These are phyloP conservation scores for Dryadula phaetusa DNA, from an alignment of 2,888 invertebrate species.

Conservation along the genomic window DNA sequence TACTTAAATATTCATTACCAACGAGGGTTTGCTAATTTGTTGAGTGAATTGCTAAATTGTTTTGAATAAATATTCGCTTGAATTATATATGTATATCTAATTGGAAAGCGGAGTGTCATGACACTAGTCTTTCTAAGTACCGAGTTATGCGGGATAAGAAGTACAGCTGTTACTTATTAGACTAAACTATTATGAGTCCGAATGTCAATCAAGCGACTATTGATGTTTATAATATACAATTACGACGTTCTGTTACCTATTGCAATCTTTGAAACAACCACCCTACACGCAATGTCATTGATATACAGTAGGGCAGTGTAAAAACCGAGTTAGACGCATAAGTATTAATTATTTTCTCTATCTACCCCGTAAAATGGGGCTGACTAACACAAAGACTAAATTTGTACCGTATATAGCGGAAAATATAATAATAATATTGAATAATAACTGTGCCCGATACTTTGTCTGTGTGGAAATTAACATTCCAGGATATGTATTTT, in stretches of 20 bases:
- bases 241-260: not conserved
- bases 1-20: slow-evolving; percentile 14
- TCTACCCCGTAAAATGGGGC: not conserved
- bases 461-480: no score
- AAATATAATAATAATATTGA: no score
- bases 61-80: not conserved
- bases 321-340: not conserved
- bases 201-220: not conserved
- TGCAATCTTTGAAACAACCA: not conserved
- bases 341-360: not conserved
- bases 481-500: no score
- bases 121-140: no score
- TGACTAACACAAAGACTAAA: no score
- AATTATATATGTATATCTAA: not conserved
- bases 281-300: not conserved
- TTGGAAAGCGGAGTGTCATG: no score
- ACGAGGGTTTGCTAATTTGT: slow-evolving; percentile 14
- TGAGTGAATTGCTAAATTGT: not conserved
- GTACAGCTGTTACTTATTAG: no score
- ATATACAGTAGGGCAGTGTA: not conserved
- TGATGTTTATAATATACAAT: not conserved
- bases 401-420: no score
- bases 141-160: no score
- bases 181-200: not conserved
- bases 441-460: no score